Percentiles rank a stretch among this genome's conserved stretches.
phyloP scores from a whole-genome alignment of 37 sponge, comb jelly and placozoan genomes.

The Cliona cf. orientalis region DNA sequence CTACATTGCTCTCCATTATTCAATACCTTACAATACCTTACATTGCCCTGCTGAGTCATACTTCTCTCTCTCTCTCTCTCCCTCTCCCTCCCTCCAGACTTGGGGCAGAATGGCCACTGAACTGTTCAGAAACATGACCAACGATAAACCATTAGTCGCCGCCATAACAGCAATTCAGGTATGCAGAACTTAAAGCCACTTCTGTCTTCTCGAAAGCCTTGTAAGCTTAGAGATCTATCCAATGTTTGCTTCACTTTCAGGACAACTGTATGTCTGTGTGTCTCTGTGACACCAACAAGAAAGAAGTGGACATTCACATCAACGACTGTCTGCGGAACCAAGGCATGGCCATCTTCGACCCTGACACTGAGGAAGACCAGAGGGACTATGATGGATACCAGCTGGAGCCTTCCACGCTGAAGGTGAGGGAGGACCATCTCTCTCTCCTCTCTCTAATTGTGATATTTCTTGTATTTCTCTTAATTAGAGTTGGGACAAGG shows the following conservation, averaged over 20 bases:
- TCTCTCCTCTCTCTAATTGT: too few species aligned
- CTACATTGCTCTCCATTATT: too few species aligned
- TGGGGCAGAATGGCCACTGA: slow-evolving; percentile 46
- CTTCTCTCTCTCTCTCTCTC: slow-evolving; percentile 9
- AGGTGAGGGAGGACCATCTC: background rate
- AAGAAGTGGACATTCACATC: slow-evolving; percentile 62
- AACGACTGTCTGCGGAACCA: slow-evolving; percentile 52
- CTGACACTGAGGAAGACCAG: slow-evolving; percentile 52
- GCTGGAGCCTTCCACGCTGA: background rate
- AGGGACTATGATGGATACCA: slow-evolving; percentile 26
- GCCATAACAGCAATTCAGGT: slow-evolving; percentile 40
- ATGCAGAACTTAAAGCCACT: background rate
- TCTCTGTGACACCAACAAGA: slow-evolving; percentile 72
- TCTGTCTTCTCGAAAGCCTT: background rate
- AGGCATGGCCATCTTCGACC: slow-evolving; percentile 49
- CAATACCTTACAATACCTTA: background rate
- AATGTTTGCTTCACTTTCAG: slow-evolving; percentile 12
- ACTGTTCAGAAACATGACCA: slow-evolving; percentile 60
- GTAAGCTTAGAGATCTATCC: too few species aligned
- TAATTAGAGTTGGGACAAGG: too few species aligned
- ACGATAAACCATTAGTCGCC: slow-evolving; percentile 52
- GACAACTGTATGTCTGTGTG: slow-evolving; percentile 36
- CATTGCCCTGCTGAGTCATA: background rate
- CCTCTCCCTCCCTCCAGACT: slow-evolving; percentile 10
- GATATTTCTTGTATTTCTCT: too few species aligned